phyloP scores from a whole-genome alignment of 2,797 vertebrate species.

The Garrulus glandarius region DNA sequence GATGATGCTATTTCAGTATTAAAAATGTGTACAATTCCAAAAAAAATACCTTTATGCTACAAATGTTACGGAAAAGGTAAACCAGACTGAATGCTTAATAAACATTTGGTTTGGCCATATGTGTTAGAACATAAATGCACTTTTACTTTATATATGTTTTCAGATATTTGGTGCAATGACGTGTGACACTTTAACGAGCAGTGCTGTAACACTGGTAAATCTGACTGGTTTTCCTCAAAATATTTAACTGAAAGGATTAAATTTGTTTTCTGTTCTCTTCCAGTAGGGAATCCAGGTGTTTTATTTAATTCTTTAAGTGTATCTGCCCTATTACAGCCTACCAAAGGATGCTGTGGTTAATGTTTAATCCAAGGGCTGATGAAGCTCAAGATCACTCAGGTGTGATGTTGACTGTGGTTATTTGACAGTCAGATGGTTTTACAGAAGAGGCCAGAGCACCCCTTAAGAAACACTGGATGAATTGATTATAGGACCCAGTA shows the following conservation, averaged over 20 bases:
- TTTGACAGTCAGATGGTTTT: not conserved
- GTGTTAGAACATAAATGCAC: not conserved
- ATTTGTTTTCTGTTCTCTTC: not conserved
- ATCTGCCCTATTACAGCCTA: not conserved
- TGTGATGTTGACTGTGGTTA: not conserved
- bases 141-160: not conserved
- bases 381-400: not conserved
- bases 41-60: not conserved
- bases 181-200: not conserved
- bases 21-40: not conserved
- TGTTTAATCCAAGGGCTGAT: not conserved
- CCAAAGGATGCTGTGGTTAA: not conserved
- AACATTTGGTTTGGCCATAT: not conserved
- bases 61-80: not conserved
- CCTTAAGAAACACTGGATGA: not conserved
- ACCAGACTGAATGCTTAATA: not conserved
- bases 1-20: not conserved
- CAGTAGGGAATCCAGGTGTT: not conserved
- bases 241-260: not conserved
- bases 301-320: not conserved
- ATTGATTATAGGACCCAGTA: not conserved
- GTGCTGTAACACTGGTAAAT: not conserved
- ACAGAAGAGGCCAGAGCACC: not conserved
- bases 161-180: not conserved
- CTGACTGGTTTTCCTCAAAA: not conserved